Percentiles rank a stretch among this genome's conserved stretches.
phyloP scores from a whole-genome alignment of 53 echinoderm and acorn worm species.

The Paelopatides confundens region DNA sequence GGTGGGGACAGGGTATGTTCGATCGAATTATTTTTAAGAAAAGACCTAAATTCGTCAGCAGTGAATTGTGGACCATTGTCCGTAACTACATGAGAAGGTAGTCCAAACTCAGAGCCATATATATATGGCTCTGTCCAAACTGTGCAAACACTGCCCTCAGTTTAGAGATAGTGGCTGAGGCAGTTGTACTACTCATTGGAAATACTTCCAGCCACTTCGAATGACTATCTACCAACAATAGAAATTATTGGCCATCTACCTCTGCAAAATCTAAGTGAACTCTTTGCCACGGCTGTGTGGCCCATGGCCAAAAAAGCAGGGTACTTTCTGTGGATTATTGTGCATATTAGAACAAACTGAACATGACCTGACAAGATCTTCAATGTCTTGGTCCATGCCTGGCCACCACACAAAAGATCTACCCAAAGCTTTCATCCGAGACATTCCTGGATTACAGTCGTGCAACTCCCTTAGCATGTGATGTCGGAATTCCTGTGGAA shows the following conservation, averaged over 20 bases:
- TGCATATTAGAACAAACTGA: slow-evolving; percentile 5
- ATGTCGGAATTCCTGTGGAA: slow-evolving; percentile 21
- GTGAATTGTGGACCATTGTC: background rate
- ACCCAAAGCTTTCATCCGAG: slow-evolving; percentile 11
- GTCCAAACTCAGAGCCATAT: no score
- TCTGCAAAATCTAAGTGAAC: no score
- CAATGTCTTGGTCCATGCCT: slow-evolving; percentile 39
- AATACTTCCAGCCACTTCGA: no score
- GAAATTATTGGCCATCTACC: no score
- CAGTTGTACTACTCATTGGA: no score
- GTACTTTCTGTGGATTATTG: background rate
- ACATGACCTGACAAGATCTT: slow-evolving; percentile 26
- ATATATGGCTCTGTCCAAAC: no score
- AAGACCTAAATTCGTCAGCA: background rate
- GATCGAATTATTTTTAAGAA: background rate
- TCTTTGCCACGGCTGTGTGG: background rate
- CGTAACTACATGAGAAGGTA: background rate
- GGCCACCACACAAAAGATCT: slow-evolving; percentile 35
- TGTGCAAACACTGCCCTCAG: no score
- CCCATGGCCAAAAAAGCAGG: slow-evolving; percentile 40
- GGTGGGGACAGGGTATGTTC: background rate
- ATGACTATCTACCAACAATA: no score
- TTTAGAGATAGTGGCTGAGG: no score
- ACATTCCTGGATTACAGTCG: slow-evolving; percentile 31
- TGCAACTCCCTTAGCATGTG: slow-evolving; percentile 14